Evolutionary conservation across 2,888 invertebrate genomes (phyloP).

Genomic region (Enoplolaimus lenunculus): DNA sequence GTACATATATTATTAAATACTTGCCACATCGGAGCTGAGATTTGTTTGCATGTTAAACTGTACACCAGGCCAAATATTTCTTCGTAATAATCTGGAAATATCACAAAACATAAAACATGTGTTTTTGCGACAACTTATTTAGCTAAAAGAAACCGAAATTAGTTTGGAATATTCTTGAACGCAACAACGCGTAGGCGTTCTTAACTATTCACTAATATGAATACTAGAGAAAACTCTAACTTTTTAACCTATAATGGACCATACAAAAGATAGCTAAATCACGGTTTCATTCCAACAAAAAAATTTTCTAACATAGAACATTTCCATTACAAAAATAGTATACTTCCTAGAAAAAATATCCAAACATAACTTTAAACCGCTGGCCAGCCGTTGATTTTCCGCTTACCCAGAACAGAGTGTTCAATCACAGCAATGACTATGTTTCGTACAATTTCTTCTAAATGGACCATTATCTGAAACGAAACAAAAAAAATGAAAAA

Average conservation of each 20-base stretch:
- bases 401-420: constrained; percentile 64
- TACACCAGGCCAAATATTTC: constrained; percentile 82
- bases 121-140: too few species aligned
- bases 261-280: too few species aligned
- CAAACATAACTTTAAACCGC: too few species aligned
- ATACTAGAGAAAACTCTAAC: too few species aligned
- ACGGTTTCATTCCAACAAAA: too few species aligned
- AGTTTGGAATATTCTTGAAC: not conserved
- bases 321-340: too few species aligned
- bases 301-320: too few species aligned
- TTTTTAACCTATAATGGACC: too few species aligned
- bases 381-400: too few species aligned
- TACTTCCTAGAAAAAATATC: too few species aligned
- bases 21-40: constrained; percentile 91
- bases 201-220: not conserved
- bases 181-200: not conserved
- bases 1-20: constrained; percentile 63
- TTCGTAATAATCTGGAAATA: constrained; percentile 72
- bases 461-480: constrained; percentile 62
- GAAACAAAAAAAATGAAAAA: constrained; percentile 23
- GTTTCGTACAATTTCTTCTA: constrained; percentile 80
- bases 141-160: constrained; percentile 8
- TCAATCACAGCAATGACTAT: constrained; percentile 55
- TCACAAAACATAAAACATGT: not conserved
- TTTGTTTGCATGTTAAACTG: constrained; percentile 69